Base-by-base conservation (phyloP, 2,797 vertebrate species). In the Vultur gryphus region DNA sequence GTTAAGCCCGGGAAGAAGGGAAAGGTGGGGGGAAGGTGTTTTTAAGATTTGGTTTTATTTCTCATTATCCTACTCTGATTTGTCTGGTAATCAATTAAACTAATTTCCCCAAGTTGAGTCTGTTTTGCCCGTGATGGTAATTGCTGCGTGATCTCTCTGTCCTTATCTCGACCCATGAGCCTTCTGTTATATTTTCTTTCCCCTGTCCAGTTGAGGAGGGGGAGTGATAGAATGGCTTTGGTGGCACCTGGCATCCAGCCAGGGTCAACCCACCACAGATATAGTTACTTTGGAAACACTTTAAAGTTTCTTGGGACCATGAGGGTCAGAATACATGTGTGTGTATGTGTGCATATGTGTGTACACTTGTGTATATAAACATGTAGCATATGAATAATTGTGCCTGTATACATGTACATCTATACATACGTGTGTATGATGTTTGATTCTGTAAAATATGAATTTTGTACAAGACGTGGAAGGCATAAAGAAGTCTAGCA, bases 301-400 rank as follows among this genome's bases (percentile, higher is more conserved):
- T 92, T 4, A 21, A 69, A 81, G 14, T n/a, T 78, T 79, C 49
- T 57, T 89, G 54, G 41, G 49, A 37, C 31, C 4, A 1, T 28
- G 29, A 49, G 33, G 7, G 9, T 76, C 24, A 46, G 54, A 93
- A 49, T 67, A 51, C 11, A 11, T 0, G 0, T 20, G 4, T 62
- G 4, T 33, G 4, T 57, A 7, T 69, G 13, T 25, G 5, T 20
- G 7, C 11, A 11, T 0, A 0, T 20, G 4, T 62, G 4, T 64
- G 17, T 46, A n/a, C 19, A 25, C 7, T 15, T 12, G 0, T 52
- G 8, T 29, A 3, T 70, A 1, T 54, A 58, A 69, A 28, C 18
- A 25, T 24, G 15, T n/a, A 12, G 28, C 11, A 2, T 39, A 28
- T 66, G 21, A 55, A n/a, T 77, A 86, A 75, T 58, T 70, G 31